Base-by-base conservation (phyloP, 2,797 vertebrate species). In the Poeciliopsis gracilis region DNA sequence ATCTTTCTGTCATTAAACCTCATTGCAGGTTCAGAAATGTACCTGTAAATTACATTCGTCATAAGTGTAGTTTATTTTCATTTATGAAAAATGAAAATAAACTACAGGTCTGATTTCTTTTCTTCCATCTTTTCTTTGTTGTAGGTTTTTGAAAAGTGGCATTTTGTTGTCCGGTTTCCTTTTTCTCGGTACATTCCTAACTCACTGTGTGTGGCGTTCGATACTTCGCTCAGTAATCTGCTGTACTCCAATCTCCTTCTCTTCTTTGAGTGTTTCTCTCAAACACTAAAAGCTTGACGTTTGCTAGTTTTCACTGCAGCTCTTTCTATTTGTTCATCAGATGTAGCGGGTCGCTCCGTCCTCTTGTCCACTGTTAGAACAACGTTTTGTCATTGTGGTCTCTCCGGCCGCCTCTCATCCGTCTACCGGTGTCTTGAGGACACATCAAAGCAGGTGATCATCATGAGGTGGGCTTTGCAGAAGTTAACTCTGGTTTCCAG, bases 391-490 rank as follows among this genome's bases (percentile, higher is more conserved):
- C 66, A 7, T 13, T 69, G 66, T 43, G 66, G 33, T n/a, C 38
- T 43, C 72, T 53, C 15, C 72, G 33, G 69, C 61, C 78, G 45
- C 73, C 28, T n/a, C 72, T 73, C 67, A 25, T 71, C 75, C 51
- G 7, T 93, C 95, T 96, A 99, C 82, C 97, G 96, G 69, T 96
- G 96, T 87, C 96, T 95, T 72, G 97, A 98, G 78, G 97, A 97
- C 91, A 98, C 94, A 80, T 99, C 98, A 5, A 99, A 99, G 93
- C 98, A 99, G 86, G 98, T 99, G 91, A 99, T 96, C 98, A 99
- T 99, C 98, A 99, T 99, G 84, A 99, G 98, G 89, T 99, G 98
- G 71, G 98, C 97, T 95, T 99, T 99, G 95, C 98, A 99, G 95
- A 98, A 99, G 94, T 99, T 99, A 84, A 99, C 98, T 13, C 97